Base-by-base conservation (phyloP, 2,113 vertebrate species). In the Motacilla tschutschensis region DNA sequence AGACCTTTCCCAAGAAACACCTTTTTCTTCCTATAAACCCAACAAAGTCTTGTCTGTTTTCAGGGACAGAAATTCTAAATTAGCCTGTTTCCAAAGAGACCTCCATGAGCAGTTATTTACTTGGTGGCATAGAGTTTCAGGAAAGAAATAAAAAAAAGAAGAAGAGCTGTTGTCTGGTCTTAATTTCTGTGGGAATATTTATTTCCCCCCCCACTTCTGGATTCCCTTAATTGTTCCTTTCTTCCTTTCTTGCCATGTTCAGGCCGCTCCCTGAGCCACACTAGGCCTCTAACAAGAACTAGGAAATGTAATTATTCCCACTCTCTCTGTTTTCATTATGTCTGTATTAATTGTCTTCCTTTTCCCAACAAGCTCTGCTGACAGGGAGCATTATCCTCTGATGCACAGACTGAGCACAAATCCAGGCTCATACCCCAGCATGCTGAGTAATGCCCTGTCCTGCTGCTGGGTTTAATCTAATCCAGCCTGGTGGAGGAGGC, bases 261-360 rank as follows among this genome's bases (percentile, higher is more conserved):
- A 54, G 63, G 36, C 57, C 43, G 14, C 71, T 73, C 70, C 67
- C 40, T 16, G 64, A 82, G 79, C 67, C 81, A 73, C 85, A 18
- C 33, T 10, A 21, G 50, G 44, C 57, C 59, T 90, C 46, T 28
- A 46, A 81, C 33, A 57, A 74, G 62, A 71, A 29, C 75, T 10
- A 71, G 70, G 66, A 89, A 89, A 91, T 74, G 57, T 67, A 44
- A 93, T 88, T 76, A 65, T 92, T 85, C 82, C 79, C 86, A 63
- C 75, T 91, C 71, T 54, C 90, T 86, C 79, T 48, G 75, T 88
- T 91, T 91, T 59, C 76, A 78, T 91, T 80, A 82, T 4, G 79
- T 80, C 90, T 72, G 53, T 38, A 92, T 90, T 67, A 93, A 93
- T 87, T 91, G 57, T 9, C 86, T 87, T 92, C 92, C 65, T 60